These are phyloP conservation scores for Montipora capricornis DNA, from an alignment of 64 coral and sea anemone genomes.

Conservation along the genomic window DNA sequence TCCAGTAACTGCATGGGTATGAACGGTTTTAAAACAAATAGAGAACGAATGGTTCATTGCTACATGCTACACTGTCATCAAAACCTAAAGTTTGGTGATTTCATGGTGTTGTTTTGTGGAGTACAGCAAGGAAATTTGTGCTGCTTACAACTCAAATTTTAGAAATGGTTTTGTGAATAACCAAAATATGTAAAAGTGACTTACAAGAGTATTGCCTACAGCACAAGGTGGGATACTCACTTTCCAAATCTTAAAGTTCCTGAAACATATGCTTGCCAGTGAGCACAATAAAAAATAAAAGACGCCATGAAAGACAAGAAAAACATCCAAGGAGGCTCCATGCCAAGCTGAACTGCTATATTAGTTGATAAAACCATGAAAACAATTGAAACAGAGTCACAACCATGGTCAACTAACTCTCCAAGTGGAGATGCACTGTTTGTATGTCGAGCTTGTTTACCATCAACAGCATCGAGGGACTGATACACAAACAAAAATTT, in stretches of 20 bases:
- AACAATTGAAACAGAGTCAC: constrained; percentile 89
- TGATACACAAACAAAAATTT: constrained; percentile 83
- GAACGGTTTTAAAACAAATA: too few relatives aligned
- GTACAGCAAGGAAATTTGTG: too few relatives aligned
- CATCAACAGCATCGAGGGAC: constrained; percentile 88
- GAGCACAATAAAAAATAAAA: constrained; percentile 88
- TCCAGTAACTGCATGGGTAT: too few relatives aligned
- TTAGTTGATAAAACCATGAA: constrained; percentile 53
- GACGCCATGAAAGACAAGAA: constrained; percentile 64
- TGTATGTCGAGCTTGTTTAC: constrained; percentile 92
- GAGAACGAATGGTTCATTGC: too few relatives aligned
- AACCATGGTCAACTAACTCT: constrained; percentile 92
- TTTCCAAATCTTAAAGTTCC: constrained; percentile 93
- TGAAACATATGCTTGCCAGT: constrained; percentile 94
- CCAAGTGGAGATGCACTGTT: constrained; percentile 81
- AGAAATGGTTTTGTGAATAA: too few relatives aligned
- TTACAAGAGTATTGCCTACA: too few relatives aligned
- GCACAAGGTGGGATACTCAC: constrained; percentile 43
- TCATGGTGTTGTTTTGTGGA: too few relatives aligned
- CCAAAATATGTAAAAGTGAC: too few relatives aligned
- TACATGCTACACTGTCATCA: too few relatives aligned
- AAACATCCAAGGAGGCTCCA: constrained; percentile 90
- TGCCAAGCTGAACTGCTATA: constrained; percentile 81
- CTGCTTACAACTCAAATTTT: too few relatives aligned
- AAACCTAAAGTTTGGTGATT: too few relatives aligned